phyloP scores from a whole-genome alignment of 2,888 invertebrate genomes.

The Tipula confusa region DNA sequence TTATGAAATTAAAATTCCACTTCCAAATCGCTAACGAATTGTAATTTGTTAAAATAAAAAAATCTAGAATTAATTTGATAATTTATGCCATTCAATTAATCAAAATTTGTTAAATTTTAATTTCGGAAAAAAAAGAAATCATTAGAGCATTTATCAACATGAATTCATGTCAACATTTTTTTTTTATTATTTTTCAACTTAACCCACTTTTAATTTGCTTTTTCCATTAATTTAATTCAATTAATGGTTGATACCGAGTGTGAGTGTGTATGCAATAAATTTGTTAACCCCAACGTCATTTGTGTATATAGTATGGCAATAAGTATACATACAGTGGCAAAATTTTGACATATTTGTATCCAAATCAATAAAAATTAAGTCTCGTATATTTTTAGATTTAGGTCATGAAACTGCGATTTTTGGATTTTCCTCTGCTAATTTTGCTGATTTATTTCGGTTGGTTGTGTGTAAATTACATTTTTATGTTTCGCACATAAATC shows the following conservation, averaged over 20 bases:
- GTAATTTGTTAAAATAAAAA: neutral
- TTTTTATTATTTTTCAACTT: neutral
- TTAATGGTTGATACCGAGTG: neutral
- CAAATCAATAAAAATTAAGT: neutral
- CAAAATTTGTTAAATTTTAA: neutral
- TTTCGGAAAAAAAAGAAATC: neutral
- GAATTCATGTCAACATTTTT: neutral
- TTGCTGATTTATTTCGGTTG: neutral
- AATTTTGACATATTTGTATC: neutral
- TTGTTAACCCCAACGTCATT: neutral
- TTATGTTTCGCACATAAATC: neutral
- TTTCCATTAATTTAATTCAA: neutral
- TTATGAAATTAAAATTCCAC: neutral
- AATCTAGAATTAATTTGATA: neutral
- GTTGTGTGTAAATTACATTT: neutral
- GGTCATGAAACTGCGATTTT: neutral
- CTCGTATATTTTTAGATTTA: neutral
- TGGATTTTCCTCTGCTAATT: neutral
- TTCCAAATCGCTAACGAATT: neutral
- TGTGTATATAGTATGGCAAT: too few relatives aligned
- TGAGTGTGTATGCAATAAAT: neutral
- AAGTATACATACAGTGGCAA: too few relatives aligned
- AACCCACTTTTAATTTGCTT: neutral
- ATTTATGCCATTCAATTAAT: neutral
- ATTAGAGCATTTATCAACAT: neutral